Evolutionary conservation across 2,797 vertebrate genomes (phyloP), one percentile per base, ranked within the genome.

Genomic region (Cuculus canorus): DNA sequence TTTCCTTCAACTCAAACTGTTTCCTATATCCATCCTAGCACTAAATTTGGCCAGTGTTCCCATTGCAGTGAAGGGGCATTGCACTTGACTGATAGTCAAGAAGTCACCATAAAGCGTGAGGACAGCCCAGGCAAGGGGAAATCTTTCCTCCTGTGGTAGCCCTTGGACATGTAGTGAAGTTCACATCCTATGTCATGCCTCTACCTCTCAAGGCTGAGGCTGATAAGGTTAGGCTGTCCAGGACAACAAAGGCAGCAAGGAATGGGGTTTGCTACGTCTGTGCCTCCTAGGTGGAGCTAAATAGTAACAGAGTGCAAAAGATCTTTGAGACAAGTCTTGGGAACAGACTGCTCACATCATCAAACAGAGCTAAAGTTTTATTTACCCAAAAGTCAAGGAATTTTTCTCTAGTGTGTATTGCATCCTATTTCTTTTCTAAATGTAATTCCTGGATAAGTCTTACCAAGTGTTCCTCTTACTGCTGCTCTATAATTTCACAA

Each of bases 141-240:
- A 4, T 52, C 39, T 48, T 43, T 79, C 17, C 19, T 64, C 4
- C 11, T 77, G 64, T 18, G 5, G 17, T 30, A 69, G 63, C 27
- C 23, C 16, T 14, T 48, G 21, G 33, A 10, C 12, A 32, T 12
- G 4, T 4, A 7, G 23, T 17, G 12, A 50, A 4, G 45, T 39
- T 82, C 35, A 72, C 16, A 21, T 11, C 7, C 17, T 64, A 21
- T 27, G 66, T 24, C 24, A 28, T 1, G 56, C 6, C 15, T 2
- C 19, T 39, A 39, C 39, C 13, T n/a, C n/a, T n/a, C 0, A 0
- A 16, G 52, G 25, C 53, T 3, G 9, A 78, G 12, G 5, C 14
- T 33, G 39, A 4, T 60, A 41, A 75, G 13, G 25, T 57, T 24
- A 63, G 45, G 22, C 21, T 70, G 21, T n/a, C 33, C 12, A 41